These are phyloP conservation scores for Spodoptera litura DNA, from an alignment of 1,140 invertebrate genomes.

Conservation along the genomic window DNA sequence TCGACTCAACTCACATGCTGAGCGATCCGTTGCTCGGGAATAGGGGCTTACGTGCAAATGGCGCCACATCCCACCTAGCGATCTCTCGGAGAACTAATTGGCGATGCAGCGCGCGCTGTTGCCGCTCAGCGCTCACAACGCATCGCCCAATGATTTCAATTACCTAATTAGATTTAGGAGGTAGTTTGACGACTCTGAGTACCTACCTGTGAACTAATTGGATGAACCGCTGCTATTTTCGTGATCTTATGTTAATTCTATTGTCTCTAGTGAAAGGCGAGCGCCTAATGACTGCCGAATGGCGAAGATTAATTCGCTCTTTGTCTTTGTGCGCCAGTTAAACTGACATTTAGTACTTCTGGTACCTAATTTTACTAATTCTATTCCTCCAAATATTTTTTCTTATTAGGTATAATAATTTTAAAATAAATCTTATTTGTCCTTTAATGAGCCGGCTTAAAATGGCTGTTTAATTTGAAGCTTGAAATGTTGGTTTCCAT, in stretches of 20 bases:
- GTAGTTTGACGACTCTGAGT: constrained; percentile 30
- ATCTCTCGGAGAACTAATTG: constrained; percentile 40
- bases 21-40: constrained; percentile 19
- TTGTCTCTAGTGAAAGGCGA: constrained; percentile 40
- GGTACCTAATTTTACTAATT: neutral
- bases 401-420: neutral
- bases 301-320: constrained; percentile 36
- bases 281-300: constrained; percentile 42
- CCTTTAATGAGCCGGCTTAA: no score
- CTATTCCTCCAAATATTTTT: constrained; percentile 20
- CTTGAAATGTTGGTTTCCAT: neutral
- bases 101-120: constrained; percentile 36
- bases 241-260: constrained; percentile 40
- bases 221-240: constrained; percentile 43
- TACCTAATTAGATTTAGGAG: constrained; percentile 49
- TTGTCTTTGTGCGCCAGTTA: constrained; percentile 36
- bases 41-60: constrained; percentile 32
- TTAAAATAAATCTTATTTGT: neutral
- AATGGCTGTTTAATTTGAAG: neutral
- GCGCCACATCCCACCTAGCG: constrained; percentile 7
- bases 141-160: constrained; percentile 52
- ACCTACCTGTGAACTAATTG: constrained; percentile 38
- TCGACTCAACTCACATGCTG: constrained; percentile 28
- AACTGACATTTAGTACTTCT: constrained; percentile 34
- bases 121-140: constrained; percentile 36